These are phyloP conservation scores for Pluvianellus socialis DNA, from an alignment of 2,113 vertebrate species.

Conservation along the genomic window DNA sequence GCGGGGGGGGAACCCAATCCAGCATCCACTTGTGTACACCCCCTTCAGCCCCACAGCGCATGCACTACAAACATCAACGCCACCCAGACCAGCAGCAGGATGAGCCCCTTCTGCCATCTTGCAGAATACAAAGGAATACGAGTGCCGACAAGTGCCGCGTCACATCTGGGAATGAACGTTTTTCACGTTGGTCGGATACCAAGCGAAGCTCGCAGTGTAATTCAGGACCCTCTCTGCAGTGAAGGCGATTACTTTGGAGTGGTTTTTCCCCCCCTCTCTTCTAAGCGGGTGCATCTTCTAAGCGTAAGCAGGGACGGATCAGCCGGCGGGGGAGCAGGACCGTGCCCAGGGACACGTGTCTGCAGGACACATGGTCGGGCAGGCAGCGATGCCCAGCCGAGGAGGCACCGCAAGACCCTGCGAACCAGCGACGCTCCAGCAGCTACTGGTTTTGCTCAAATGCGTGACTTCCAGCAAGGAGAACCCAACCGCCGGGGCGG, in stretches of 20 bases:
- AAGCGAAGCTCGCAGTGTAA: neutral
- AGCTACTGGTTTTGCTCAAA: neutral
- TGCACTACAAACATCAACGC: neutral
- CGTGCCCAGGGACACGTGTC: neutral
- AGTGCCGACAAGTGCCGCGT: neutral
- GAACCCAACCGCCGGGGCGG: neutral
- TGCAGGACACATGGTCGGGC: rapidly evolving
- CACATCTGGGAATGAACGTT: rapidly evolving
- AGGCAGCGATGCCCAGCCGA: neutral
- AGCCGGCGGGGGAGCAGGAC: neutral
- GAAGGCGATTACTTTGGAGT: neutral
- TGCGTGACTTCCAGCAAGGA: rapidly evolving
- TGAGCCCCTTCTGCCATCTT: neutral
- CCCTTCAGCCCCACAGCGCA: neutral
- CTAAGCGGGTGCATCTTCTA: neutral
- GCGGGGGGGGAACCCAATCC: neutral
- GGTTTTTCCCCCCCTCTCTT: neutral
- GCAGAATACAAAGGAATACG: neutral
- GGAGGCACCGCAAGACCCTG: neutral
- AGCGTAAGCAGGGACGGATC: neutral
- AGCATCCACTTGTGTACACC: neutral
- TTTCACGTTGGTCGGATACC: rapidly evolving
- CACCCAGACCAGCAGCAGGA: neutral
- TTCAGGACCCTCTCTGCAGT: neutral
- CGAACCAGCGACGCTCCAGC: neutral